Conservation (phyloP, 2,888 invertebrate species). For the Polia nebulosa region DNA sequence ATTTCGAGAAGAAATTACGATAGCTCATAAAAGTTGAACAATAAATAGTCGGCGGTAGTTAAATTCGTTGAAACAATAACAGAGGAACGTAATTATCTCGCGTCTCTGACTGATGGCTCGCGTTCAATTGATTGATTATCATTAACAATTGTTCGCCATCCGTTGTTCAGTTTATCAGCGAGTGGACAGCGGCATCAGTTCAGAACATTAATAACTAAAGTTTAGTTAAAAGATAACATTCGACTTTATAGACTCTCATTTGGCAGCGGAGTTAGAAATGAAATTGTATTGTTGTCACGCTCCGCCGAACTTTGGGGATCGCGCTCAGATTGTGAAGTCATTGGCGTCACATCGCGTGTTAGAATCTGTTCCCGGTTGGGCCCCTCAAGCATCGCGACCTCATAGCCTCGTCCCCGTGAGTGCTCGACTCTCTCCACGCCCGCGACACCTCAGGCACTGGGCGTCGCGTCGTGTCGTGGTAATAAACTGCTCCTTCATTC, state of each 20-base stretch:
- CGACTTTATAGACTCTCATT: conserved; percentile 28
- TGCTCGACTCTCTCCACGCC: background rate
- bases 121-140: conserved; percentile 68
- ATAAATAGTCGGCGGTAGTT: conserved; percentile 59
- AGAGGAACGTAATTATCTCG: conserved; percentile 43
- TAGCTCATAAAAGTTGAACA: conserved; percentile 65
- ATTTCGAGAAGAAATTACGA: conserved; percentile 34
- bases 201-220: conserved; percentile 46
- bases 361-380: background rate
- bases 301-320: background rate
- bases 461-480: conserved; percentile 35
- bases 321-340: background rate
- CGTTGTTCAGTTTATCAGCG: conserved; percentile 25
- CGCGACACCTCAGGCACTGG: background rate
- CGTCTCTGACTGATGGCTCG: conserved; percentile 63
- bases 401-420: background rate
- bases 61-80: conserved; percentile 48
- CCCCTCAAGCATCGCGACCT: background rate
- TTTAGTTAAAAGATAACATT: conserved; percentile 56
- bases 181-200: conserved; percentile 29
- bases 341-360: background rate
- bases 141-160: conserved; percentile 45
- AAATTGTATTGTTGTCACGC: conserved; percentile 11
- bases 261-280: conserved; percentile 12
- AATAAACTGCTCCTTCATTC: conserved; percentile 66